phyloP scores from a whole-genome alignment of 2,888 invertebrate species.

The Timema cristinae region DNA sequence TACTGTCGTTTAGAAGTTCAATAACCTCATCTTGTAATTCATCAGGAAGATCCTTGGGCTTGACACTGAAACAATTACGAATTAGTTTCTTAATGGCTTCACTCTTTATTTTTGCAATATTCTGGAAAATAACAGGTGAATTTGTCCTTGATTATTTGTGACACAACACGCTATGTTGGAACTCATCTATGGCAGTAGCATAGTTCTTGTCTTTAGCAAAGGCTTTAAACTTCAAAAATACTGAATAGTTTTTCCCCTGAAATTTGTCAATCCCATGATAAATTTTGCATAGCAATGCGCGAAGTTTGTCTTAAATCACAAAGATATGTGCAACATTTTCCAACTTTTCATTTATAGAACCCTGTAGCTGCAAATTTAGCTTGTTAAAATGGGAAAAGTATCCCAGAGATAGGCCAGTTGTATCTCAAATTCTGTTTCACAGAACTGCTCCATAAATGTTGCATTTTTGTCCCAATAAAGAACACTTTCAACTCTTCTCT shows the following conservation, averaged over 20 bases:
- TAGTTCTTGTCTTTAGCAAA: background rate
- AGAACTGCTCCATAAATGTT: background rate
- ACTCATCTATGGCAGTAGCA: background rate
- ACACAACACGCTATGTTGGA: background rate
- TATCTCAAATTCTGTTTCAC: background rate
- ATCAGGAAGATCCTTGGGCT: background rate
- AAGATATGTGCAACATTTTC: background rate
- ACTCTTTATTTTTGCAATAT: background rate
- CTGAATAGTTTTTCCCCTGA: too few relatives aligned
- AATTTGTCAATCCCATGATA: too few relatives aligned
- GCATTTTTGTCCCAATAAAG: background rate
- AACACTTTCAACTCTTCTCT: conserved; percentile 1
- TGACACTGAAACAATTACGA: background rate
- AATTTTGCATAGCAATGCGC: too few relatives aligned
- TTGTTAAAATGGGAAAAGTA: background rate
- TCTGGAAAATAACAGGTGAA: background rate
- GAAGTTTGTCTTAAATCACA: too few relatives aligned
- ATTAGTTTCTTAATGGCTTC: background rate
- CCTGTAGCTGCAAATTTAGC: background rate
- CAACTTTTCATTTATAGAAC: background rate
- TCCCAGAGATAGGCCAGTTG: conserved; percentile 12
- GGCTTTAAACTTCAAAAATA: background rate
- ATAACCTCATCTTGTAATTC: too few relatives aligned
- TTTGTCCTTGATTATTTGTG: conserved; percentile 6
- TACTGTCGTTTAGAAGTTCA: background rate